These are phyloP conservation scores for Euschistus heros DNA, from an alignment of 1,140 invertebrate species.

Conservation along the genomic window DNA sequence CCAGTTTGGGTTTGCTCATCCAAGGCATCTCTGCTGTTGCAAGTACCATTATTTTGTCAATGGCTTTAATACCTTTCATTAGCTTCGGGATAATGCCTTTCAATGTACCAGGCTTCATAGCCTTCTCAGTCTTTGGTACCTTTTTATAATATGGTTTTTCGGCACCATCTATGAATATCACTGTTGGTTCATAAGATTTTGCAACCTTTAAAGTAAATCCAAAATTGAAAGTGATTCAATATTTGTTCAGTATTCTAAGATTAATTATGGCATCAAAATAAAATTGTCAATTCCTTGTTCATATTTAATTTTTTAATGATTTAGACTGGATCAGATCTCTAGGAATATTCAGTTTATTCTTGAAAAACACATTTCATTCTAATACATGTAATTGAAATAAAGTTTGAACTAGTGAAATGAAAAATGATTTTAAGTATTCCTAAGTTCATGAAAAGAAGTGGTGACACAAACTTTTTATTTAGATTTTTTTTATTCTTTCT, in stretches of 20 bases:
- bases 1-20: constrained; percentile 24
- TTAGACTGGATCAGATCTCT: too few relatives aligned
- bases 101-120: constrained; percentile 41
- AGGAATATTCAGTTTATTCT: too few relatives aligned
- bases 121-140: constrained; percentile 36
- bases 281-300: not conserved
- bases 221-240: not conserved
- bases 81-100: constrained; percentile 47
- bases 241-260: not conserved
- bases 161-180: constrained; percentile 50
- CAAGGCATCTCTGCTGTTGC: constrained; percentile 42
- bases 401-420: too few relatives aligned
- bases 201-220: constrained; percentile 25
- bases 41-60: constrained; percentile 46
- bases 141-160: constrained; percentile 55
- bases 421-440: too few relatives aligned
- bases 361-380: too few relatives aligned
- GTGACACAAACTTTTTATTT: too few relatives aligned
- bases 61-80: constrained; percentile 47
- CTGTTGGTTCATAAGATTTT: constrained; percentile 42
- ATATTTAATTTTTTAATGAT: too few relatives aligned
- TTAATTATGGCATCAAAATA: not conserved
- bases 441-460: too few relatives aligned
- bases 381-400: too few relatives aligned
- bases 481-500: too few relatives aligned